phyloP scores from a whole-genome alignment of 2,888 invertebrate genomes.

The Polymixis flavicincta region DNA sequence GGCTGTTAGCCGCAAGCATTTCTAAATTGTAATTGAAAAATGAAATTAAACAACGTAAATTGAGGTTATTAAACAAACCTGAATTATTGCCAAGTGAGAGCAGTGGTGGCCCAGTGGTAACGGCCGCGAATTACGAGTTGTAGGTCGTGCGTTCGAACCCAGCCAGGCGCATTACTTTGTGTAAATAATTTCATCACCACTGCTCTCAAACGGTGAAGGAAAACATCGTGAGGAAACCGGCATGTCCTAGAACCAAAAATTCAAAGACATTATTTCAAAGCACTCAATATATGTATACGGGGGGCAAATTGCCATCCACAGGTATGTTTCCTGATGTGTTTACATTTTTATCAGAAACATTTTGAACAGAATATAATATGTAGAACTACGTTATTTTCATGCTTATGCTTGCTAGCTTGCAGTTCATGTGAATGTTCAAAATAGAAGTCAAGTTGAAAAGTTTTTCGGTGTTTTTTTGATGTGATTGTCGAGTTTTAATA shows the following conservation, averaged over 20 bases:
- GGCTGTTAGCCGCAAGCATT: too few species aligned
- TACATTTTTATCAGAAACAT: neutral
- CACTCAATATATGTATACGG: neutral
- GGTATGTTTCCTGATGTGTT: neutral
- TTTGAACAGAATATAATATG: neutral
- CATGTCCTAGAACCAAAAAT: too few species aligned
- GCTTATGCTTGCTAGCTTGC: neutral
- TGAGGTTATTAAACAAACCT: neutral
- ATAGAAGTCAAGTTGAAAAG: neutral
- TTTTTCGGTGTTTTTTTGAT: too few species aligned
- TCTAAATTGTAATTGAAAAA: neutral
- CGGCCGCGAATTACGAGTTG: too few species aligned
- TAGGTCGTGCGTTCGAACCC: too few species aligned
- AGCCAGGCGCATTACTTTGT: too few species aligned
- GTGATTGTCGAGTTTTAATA: too few species aligned
- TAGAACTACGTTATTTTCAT: constrained; percentile 11
- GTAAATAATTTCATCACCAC: too few species aligned
- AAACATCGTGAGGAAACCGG: too few species aligned
- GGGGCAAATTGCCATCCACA: neutral
- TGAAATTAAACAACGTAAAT: neutral
- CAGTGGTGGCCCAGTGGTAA: too few species aligned
- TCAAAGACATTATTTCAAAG: neutral
- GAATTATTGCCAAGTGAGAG: neutral
- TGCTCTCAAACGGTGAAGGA: too few species aligned
- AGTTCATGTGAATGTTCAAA: constrained; percentile 2